Conservation (phyloP, 2,888 invertebrate genomes). For the Spisula solida region DNA sequence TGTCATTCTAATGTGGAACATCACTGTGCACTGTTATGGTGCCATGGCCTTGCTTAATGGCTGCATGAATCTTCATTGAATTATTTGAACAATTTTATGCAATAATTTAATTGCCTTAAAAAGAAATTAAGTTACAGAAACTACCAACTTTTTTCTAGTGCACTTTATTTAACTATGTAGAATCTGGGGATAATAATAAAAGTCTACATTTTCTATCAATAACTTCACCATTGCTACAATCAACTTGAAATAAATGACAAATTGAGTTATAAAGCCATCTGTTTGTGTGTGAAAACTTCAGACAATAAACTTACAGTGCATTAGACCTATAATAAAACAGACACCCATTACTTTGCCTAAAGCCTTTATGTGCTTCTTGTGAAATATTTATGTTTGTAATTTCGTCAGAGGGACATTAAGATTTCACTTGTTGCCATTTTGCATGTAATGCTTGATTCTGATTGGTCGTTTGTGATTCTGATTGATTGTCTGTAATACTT, state of each 20-base stretch:
- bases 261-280: neutral
- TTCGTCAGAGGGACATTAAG: neutral
- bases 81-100: too few species aligned
- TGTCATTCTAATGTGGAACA: too few species aligned
- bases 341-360: neutral
- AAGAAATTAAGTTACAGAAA: too few species aligned
- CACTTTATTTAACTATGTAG: neutral
- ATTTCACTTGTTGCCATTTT: neutral
- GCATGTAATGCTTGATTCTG: too few species aligned
- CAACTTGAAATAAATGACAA: neutral
- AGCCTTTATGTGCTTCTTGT: neutral
- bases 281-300: neutral
- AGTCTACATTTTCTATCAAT: neutral
- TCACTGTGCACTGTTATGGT: too few species aligned
- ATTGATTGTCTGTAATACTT: too few species aligned
- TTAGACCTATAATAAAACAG: neutral
- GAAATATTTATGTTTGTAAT: slow-evolving; percentile 9
- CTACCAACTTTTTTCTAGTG: neutral
- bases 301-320: neutral
- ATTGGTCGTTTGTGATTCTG: too few species aligned
- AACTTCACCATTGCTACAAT: neutral
- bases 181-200: neutral
- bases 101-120: too few species aligned
- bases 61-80: too few species aligned
- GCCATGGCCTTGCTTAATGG: too few species aligned